phyloP scores from a whole-genome alignment of 53 echinoderm and acorn worm genomes.

The Crossaster papposus region DNA sequence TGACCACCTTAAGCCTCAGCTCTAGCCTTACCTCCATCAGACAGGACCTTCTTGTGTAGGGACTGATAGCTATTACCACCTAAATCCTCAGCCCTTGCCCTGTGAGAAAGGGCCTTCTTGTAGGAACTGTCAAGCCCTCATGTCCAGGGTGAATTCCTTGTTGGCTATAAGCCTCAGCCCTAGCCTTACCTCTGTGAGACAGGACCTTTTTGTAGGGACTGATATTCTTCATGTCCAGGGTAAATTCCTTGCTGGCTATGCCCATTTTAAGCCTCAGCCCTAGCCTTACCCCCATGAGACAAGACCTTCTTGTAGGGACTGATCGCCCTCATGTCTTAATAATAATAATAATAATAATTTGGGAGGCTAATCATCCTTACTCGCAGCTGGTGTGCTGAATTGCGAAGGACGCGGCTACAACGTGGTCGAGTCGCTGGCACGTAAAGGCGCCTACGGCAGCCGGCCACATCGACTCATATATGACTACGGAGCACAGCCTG shows the following conservation, averaged over 20 bases:
- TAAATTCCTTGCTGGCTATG: too few relatives aligned
- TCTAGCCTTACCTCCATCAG: slow-evolving; percentile 81
- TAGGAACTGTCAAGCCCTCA: slow-evolving; percentile 85
- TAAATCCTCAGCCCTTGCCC: slow-evolving; percentile 21
- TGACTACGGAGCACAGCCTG: too few relatives aligned
- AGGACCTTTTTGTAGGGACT: too few relatives aligned
- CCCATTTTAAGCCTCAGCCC: slow-evolving; percentile 33
- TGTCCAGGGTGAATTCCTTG: slow-evolving; percentile 87
- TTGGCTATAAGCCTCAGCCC: too few relatives aligned
- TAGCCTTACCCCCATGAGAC: slow-evolving; percentile 86
- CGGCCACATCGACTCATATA: too few relatives aligned
- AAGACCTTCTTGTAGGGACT: slow-evolving; percentile 98
- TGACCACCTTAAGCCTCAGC: slow-evolving; percentile 77
- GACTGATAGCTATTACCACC: slow-evolving; percentile 49
- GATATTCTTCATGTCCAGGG: too few relatives aligned
- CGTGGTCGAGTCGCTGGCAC: too few relatives aligned
- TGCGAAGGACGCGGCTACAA: too few relatives aligned
- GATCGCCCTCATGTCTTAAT: slow-evolving; percentile 93
- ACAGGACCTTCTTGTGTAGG: slow-evolving; percentile 96
- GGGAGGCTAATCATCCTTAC: too few relatives aligned
- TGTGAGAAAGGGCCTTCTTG: slow-evolving; percentile 98
- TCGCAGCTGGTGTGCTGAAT: too few relatives aligned
- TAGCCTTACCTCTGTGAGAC: slow-evolving; percentile 85
- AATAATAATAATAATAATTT: too few relatives aligned
- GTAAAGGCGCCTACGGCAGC: too few relatives aligned